Evolutionary conservation across 1,140 invertebrate genomes (phyloP), one percentile per base, ranked within the genome.

Genomic region (Drosophila navojoa): DNA sequence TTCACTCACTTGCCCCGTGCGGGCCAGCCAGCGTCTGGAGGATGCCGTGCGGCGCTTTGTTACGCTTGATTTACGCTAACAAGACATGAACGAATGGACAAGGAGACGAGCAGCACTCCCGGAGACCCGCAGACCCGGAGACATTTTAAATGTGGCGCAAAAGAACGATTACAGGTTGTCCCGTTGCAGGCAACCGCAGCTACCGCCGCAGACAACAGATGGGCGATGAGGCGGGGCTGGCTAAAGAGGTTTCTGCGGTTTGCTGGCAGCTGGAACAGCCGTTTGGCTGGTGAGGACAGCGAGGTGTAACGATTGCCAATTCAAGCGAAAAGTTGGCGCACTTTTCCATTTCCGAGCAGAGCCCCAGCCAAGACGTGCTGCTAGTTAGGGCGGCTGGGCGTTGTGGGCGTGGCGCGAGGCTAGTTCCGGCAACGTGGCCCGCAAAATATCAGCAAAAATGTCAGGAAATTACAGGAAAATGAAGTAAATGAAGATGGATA

Each of bases 401-500:
- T 2, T 15, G 19, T 13, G 16, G 9, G 53, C 19, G 47, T 38
- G 52, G 32, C 25, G 11, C 25, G 22, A 27, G n/a, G 32, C 29
- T 25, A 44, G 45, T 50, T 62, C 52, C 53, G 29, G 58, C 44
- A 44, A 54, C 62, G 54, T 54, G 62, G 54, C n/a, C 62, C 47
- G 62, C 69, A 66, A 38, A 69, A 74, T 86, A 87, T 87, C 79
- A 63, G 82, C 73, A 89, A 89, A 87, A 87, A 77, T 77, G 78
- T 84, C 73, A 82, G 84, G 84, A 87, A 87, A 87, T 89, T 89
- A 89, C 79, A 89, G 84, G 84, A 89, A 89, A 89, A 89, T 89
- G 84, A 89, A 89, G 89, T 89, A 89, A 89, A 89, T 89, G 84
- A 89, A 89, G 84, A 89, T 89, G 74, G 84, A 89, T 89, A 89